Percentiles rank a stretch among this genome's conserved stretches.
These are phyloP conservation scores for Lacanobia oleracea DNA, from an alignment of 2,888 invertebrate species.

Conservation along the genomic window DNA sequence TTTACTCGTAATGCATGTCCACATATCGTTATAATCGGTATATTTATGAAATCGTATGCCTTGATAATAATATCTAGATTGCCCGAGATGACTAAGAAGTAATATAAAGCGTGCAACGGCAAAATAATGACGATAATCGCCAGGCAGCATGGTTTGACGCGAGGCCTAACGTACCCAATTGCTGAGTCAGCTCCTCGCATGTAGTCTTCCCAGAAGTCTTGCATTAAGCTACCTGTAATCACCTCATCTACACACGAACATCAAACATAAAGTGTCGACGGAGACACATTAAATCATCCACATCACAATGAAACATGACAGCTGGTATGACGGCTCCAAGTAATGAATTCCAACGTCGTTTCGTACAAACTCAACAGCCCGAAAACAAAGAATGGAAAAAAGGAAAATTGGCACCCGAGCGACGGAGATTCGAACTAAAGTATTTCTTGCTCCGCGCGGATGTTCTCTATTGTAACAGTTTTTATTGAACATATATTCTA, in stretches of 20 bases:
- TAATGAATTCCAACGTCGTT: constrained; percentile 76
- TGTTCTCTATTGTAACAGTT: constrained; percentile 67
- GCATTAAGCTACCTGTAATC: constrained; percentile 53
- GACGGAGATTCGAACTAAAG: constrained; percentile 77
- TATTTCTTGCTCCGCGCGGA: constrained; percentile 68
- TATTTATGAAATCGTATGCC: constrained; percentile 26
- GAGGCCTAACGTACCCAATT: constrained; percentile 25
- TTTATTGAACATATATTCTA: constrained; percentile 73
- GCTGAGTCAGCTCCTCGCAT: constrained; percentile 51
- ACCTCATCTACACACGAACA: constrained; percentile 42
- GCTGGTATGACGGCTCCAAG: constrained; percentile 56
- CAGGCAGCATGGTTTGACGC: constrained; percentile 35
- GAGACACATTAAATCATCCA: constrained; percentile 43
- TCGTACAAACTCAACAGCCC: constrained; percentile 75
- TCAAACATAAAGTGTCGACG: constrained; percentile 30
- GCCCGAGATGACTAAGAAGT: constrained; percentile 36
- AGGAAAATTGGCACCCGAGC: constrained; percentile 80
- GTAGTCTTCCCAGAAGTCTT: constrained; percentile 52
- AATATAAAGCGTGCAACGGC: constrained; percentile 43
- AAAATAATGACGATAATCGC: constrained; percentile 54
- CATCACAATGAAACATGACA: constrained; percentile 53
- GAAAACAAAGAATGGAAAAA: constrained; percentile 79
- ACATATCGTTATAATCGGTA: constrained; percentile 13
- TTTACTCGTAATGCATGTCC: constrained; percentile 13
- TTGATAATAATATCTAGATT: constrained; percentile 22